Base-by-base conservation (phyloP, 2,888 invertebrate species). In the Idaea dimidiata region DNA sequence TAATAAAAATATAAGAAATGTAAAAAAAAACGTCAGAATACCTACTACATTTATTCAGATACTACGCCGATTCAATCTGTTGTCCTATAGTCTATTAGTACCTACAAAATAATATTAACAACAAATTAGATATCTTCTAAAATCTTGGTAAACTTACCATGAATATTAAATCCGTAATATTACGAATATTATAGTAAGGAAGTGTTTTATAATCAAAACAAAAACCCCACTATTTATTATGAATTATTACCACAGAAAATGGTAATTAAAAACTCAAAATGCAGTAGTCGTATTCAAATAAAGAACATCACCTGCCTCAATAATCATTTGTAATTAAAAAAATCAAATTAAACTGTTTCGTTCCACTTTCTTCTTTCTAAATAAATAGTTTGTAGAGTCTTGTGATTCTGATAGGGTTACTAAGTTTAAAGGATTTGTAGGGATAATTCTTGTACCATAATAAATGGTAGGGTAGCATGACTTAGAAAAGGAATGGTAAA, bases 341-440 rank as follows among this genome's bases (percentile, higher is more conserved):
- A 66, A 62, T 57, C 55, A 66, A 67, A 70, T 67, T 63, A 67
- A 57, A 32, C 66, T 64, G 33, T 70, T 60, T 65, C 66, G 63
- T 66, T 65, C 61, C 59, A 67, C 59, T 66, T 59, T 54, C 43
- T 59, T 31, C 33, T n/a, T 62, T 53, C 66, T 67, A 70, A 66
- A 67, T 65, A 71, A 66, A 68, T 60, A 64, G 70, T 65, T 64
- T 0, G 66, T 43, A 8, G 43, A 43, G 43, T 43, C 43, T 43
- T 43, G 14, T 33, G 7, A 33, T 33, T 7, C 7, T 3, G 43
- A 3, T 43, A 43, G 43, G 43, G 43, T 43, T 3, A 43, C 43
- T 43, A 6, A 43, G 43, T 8, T 14, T 43, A 10, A 14, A 43
- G 43, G 5, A 43, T 43, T 43, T 14, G 5, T 43, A 10, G 10